Evolutionary conservation across 2,888 invertebrate genomes (phyloP), one percentile per base, ranked within the genome.

Genomic region (Seira sanloemensis): DNA sequence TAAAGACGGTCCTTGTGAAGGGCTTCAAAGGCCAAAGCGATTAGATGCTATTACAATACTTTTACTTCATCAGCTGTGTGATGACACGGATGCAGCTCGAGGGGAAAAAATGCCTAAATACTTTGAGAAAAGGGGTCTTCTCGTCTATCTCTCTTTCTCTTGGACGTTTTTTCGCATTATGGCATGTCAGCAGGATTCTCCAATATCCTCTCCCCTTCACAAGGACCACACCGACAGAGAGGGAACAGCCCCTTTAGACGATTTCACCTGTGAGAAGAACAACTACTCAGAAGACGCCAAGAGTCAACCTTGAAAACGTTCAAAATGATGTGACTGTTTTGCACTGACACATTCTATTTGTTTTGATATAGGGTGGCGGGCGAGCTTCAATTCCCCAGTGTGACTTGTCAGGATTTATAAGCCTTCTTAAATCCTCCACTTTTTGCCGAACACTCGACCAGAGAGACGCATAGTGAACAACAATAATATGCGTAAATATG

Each of bases 201-300:
- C 16, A n/a, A n/a, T n/a, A n/a, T n/a, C n/a, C n/a, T n/a, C n/a
- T n/a, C n/a, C n/a, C n/a, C 12, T 62, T 21, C 19, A 2, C 21
- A 78, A 77, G 77, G 83, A 83, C 83, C 83, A 83, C 83, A 83
- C 83, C 67, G 78, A 67, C 73, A 46, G 65, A 27, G 62, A 62
- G 62, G 62, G 62, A 62, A 62, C 46, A 62, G 72, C 78, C 82
- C 71, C 69, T 77, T 26, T 5, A 65, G 62, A 25, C 68, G 54
- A 78, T 78, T 78, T 78, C 77, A 58, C 77, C 27, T 67, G 68
- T n/a, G 19, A 54, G 23, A 21, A 58, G 58, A n/a, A n/a, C 62
- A 16, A 7, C 62, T 58, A 4, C 37, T 12, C n/a, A 62, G 12
- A 62, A 25, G 81, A 76, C 81, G 75, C 81, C 81, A 81, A 81